Evolutionary conservation across 37 sponge, comb jelly and placozoan genomes (phyloP), one percentile per base, ranked within the genome.

Genomic region (Corticium candelabrum): DNA sequence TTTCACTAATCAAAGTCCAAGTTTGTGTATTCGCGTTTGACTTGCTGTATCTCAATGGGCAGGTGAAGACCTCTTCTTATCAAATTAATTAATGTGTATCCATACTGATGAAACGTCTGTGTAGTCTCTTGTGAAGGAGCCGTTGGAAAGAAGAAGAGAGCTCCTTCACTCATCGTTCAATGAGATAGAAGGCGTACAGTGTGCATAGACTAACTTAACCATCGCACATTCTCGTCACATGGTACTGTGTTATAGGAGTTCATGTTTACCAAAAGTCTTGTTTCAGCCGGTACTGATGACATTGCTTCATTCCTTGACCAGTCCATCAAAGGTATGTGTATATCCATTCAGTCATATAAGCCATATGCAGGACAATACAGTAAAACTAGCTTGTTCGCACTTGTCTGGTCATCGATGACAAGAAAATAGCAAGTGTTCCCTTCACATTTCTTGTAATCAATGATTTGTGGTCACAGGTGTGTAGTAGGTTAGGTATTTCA

Each of bases 1-100:
- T 86, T 67, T 67, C 82, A 0, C 84, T 87, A 11, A 94, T 97
- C 78, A 91, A 94, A 41, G 92, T 97, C 3, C 93, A 94, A 85
- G 99, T 97, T 69, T 97, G 99, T 74, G 76, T 94, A 37, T 97
- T 85, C 82, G 95, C 93, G 33, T 97, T 97, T 79, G 99, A 97
- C 70, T 82, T 97, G 21, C 78, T 97, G 37, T 97, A 83, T 76
- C 88, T 93, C 33, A 97, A 97, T 82, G 99, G 95, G 21, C 79
- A 92, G 91, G 92, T 91, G 37, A 36, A 50, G 21, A 7, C 5
- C 33, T 70, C 4, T 5, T 35, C 35, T 70, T 4, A 70, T 70
- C 36, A 70, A 30, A 29, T 4, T 70, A 35, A 4, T 70, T 29
- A 34, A 15, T 32, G 5, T n/a, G n/a, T n/a, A n/a, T n/a, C n/a